A percentile compares a stretch with the other conserved stretches of the same genome.
phyloP scores from a whole-genome alignment of 2,888 invertebrate genomes.

The Ellobium chinense region DNA sequence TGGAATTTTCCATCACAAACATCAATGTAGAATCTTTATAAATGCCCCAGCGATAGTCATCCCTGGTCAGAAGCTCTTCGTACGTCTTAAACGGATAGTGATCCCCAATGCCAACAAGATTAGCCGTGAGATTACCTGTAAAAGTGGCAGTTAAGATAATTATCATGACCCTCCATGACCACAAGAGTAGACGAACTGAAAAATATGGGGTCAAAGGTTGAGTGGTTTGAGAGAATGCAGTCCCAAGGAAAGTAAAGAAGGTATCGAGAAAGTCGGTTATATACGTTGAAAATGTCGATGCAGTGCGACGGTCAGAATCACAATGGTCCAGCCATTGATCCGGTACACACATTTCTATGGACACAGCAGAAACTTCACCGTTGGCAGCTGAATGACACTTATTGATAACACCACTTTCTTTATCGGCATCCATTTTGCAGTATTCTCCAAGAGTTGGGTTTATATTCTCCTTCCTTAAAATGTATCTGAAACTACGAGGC shows the following conservation, averaged over 20 bases:
- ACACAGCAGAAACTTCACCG: too few species aligned
- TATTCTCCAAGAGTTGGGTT: too few species aligned
- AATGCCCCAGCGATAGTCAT: neutral
- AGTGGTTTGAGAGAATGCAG: neutral
- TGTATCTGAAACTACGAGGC: too few species aligned
- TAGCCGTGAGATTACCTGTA: neutral
- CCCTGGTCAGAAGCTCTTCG: neutral
- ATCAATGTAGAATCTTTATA: neutral
- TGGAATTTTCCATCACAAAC: neutral
- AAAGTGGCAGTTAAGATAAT: conserved; percentile 58
- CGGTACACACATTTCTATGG: too few species aligned
- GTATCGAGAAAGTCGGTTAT: neutral
- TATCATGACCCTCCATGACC: conserved; percentile 87
- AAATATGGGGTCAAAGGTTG: conserved; percentile 86
- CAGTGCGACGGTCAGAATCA: too few species aligned
- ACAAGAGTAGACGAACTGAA: conserved; percentile 92
- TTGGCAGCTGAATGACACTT: too few species aligned
- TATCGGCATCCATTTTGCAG: too few species aligned
- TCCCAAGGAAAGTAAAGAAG: neutral
- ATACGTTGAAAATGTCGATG: too few species aligned
- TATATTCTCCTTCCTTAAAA: too few species aligned
- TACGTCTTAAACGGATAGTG: neutral
- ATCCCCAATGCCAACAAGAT: neutral
- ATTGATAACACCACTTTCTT: too few species aligned
- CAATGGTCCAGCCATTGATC: too few species aligned